Conservation (phyloP, 2,113 vertebrate species). For the Crotalus tigris region DNA sequence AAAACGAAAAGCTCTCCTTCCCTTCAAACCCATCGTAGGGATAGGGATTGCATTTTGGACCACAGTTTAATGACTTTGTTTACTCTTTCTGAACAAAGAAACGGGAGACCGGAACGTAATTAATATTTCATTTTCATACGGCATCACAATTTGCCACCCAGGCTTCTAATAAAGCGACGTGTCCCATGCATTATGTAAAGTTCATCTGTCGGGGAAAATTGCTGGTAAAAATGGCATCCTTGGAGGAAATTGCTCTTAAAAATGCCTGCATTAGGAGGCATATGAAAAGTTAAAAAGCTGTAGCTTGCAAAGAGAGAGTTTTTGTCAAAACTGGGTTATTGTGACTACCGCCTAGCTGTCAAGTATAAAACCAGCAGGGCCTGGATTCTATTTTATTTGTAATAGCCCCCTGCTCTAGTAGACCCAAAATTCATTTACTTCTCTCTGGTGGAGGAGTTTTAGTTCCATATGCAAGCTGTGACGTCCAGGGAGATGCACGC, state of each 20-base stretch:
- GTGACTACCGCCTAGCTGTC: constrained; percentile 32
- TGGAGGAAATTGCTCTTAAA: neutral
- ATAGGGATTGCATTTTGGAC: neutral
- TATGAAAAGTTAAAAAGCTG: neutral
- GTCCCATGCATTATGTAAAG: neutral
- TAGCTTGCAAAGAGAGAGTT: neutral
- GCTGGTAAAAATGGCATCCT: neutral
- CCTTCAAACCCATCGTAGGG: constrained; percentile 34
- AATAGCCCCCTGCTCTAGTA: constrained; percentile 50
- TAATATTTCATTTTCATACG: neutral
- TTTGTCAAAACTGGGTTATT: neutral
- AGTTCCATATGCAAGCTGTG: constrained; percentile 44
- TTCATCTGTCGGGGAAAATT: neutral
- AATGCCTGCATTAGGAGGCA: neutral
- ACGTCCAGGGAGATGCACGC: constrained; percentile 50
- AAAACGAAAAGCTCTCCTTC: constrained; percentile 8
- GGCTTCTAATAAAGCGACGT: neutral
- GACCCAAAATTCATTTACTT: constrained; percentile 54
- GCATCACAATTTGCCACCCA: neutral
- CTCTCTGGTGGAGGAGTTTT: constrained; percentile 56
- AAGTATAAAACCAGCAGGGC: constrained; percentile 54
- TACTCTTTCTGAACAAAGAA: neutral
- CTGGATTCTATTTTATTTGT: constrained; percentile 56
- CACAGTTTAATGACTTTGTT: neutral
- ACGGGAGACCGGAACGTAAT: neutral